These are phyloP conservation scores for Popillia japonica DNA, from an alignment of 1,140 invertebrate species.

Conservation along the genomic window DNA sequence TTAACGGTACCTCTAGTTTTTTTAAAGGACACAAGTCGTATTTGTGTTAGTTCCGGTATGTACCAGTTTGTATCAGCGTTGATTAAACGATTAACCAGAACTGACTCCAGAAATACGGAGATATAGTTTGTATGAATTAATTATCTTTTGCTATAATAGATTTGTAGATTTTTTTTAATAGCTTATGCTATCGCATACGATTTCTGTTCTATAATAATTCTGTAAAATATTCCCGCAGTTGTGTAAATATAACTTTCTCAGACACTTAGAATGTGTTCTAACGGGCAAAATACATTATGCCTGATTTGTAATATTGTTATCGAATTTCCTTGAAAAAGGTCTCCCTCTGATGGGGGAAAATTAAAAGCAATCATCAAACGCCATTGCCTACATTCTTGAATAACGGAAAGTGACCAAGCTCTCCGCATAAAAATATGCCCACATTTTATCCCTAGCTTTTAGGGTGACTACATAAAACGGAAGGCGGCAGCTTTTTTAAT, in stretches of 20 bases:
- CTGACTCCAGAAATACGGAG: too few species aligned
- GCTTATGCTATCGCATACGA: too few species aligned
- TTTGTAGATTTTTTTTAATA: too few species aligned
- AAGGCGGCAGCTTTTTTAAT: slow-evolving; percentile 9
- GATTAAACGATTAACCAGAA: too few species aligned
- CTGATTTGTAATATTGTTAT: slow-evolving; percentile 20
- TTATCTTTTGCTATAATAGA: too few species aligned
- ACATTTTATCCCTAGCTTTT: slow-evolving; percentile 28
- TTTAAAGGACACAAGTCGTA: background rate
- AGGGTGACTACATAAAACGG: slow-evolving; percentile 22
- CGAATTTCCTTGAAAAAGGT: slow-evolving; percentile 22
- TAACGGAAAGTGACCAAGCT: slow-evolving; percentile 13
- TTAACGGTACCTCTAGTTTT: too few species aligned
- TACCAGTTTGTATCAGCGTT: background rate
- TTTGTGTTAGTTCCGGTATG: background rate
- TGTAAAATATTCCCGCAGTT: too few species aligned
- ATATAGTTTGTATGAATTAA: too few species aligned
- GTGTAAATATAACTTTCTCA: too few species aligned
- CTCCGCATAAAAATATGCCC: slow-evolving; percentile 9
- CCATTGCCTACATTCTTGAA: slow-evolving; percentile 16
- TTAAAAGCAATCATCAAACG: slow-evolving; percentile 30
- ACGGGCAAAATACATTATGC: background rate
- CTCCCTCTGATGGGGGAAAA: background rate
- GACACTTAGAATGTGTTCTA: too few species aligned
- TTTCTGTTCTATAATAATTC: too few species aligned